Percentiles rank a stretch among this genome's conserved stretches.
phyloP scores from a whole-genome alignment of 2,797 vertebrate genomes.

The Cephalopachus bancanus region DNA sequence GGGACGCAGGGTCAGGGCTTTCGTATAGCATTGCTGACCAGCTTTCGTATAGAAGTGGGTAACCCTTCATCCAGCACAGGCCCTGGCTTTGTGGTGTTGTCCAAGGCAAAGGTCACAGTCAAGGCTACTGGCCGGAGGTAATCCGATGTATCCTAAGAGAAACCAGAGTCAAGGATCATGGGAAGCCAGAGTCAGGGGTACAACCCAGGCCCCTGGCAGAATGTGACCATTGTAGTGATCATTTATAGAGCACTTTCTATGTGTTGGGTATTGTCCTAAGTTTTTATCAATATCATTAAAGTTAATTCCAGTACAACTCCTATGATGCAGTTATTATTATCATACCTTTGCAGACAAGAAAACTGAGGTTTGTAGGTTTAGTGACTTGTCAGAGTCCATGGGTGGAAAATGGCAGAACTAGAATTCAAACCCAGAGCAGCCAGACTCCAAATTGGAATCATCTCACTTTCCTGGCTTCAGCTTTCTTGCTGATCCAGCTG shows the following conservation, averaged over 20 bases:
- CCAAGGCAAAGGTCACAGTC: constrained; percentile 93
- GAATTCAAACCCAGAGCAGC: neutral
- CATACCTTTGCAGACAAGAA: neutral
- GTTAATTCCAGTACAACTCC: neutral
- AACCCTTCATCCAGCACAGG: constrained; percentile 94
- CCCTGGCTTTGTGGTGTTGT: constrained; percentile 89
- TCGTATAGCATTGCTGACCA: constrained; percentile 90
- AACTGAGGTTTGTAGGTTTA: neutral
- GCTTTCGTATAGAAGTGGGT: constrained; percentile 91
- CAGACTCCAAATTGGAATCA: neutral
- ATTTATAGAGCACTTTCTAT: neutral
- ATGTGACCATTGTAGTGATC: neutral
- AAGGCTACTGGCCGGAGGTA: constrained; percentile 96
- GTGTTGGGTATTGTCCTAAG: neutral
- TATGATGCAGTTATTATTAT: neutral
- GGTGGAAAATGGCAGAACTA: neutral
- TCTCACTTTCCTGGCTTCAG: neutral
- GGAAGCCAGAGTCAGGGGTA: neutral
- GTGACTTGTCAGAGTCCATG: neutral
- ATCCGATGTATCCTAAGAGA: constrained; percentile 94
- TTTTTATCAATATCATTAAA: neutral
- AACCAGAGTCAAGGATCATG: neutral
- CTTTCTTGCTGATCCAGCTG: neutral
- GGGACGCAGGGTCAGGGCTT: neutral
- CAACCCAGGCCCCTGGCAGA: neutral